A percentile compares a stretch with the other conserved stretches of the same genome.
Conservation (phyloP, 2,888 invertebrate genomes). For the Oscheius onirici region DNA sequence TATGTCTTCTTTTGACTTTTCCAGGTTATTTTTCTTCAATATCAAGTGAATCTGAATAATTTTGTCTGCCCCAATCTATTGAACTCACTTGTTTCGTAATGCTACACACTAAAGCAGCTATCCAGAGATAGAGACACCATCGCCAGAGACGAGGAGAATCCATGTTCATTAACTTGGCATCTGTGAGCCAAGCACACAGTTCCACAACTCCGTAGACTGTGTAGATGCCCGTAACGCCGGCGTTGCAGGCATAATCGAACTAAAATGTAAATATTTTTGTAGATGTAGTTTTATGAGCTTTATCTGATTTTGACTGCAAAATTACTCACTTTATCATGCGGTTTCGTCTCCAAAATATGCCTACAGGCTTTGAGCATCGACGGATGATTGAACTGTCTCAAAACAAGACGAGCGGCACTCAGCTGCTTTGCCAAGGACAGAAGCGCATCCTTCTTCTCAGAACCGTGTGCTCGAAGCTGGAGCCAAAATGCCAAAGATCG, state of each 20-base stretch:
- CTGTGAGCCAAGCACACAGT: slow-evolving; percentile 60
- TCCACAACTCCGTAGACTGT: slow-evolving; percentile 63
- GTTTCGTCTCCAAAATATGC: slow-evolving; percentile 34
- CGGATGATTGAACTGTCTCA: slow-evolving; percentile 64
- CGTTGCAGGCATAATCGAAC: slow-evolving; percentile 29
- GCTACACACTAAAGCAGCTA: slow-evolving; percentile 55
- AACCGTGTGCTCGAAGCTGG: slow-evolving; percentile 41
- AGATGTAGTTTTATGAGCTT: no score
- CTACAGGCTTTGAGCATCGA: slow-evolving; percentile 56
- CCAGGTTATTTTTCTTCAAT: slow-evolving; percentile 37
- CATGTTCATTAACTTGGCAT: slow-evolving; percentile 56
- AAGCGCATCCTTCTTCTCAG: slow-evolving; percentile 22
- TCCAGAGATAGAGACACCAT: slow-evolving; percentile 64
- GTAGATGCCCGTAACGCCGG: slow-evolving; percentile 60
- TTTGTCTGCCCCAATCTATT: background rate
- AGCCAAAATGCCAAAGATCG: slow-evolving; percentile 55
- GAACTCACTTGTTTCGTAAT: slow-evolving; percentile 43
- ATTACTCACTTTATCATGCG: slow-evolving; percentile 15
- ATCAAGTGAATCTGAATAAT: slow-evolving; percentile 32
- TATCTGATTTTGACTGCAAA: no score
- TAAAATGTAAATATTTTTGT: slow-evolving; percentile 17
- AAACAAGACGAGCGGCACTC: slow-evolving; percentile 51
- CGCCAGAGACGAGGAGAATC: slow-evolving; percentile 56
- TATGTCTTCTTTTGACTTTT: slow-evolving; percentile 51
- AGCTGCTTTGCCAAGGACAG: slow-evolving; percentile 60